Percentiles rank a stretch among this genome's conserved stretches.
phyloP scores from a whole-genome alignment of 2,797 vertebrate genomes.

The Acropternis orthonyx region DNA sequence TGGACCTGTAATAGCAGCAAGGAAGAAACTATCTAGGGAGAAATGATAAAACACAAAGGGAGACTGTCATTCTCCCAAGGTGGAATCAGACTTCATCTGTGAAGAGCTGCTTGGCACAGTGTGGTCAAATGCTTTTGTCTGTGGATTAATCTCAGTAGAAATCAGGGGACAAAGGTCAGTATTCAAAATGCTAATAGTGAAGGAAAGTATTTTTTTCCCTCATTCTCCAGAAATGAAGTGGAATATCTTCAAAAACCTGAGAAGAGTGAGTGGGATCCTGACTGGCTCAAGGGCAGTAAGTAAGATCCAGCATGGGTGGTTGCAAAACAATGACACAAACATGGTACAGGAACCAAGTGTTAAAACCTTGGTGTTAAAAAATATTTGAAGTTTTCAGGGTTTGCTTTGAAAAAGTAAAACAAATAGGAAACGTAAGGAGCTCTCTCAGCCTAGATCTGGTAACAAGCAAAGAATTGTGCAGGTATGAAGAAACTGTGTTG shows the following conservation, averaged over 20 bases:
- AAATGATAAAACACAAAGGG: neutral
- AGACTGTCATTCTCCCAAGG: neutral
- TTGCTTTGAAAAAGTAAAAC: neutral
- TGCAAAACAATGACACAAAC: neutral
- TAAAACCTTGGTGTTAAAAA: neutral
- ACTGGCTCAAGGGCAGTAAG: neutral
- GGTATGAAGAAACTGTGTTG: neutral
- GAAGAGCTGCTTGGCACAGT: neutral
- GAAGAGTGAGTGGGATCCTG: neutral
- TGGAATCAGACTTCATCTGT: neutral
- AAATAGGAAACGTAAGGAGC: neutral
- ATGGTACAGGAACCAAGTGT: neutral
- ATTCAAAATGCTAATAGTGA: neutral
- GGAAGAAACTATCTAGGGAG: neutral
- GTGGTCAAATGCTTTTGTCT: neutral
- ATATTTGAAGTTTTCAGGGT: neutral
- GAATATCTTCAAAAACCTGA: neutral
- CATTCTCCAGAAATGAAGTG: neutral
- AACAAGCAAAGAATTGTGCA: neutral
- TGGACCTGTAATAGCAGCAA: neutral
- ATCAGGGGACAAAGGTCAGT: neutral
- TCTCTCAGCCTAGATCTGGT: neutral
- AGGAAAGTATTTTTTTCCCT: neutral
- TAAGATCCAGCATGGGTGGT: neutral
- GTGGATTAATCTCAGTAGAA: neutral